phyloP scores from a whole-genome alignment of 2,888 invertebrate genomes.

The Meiosimyza decipiens region DNA sequence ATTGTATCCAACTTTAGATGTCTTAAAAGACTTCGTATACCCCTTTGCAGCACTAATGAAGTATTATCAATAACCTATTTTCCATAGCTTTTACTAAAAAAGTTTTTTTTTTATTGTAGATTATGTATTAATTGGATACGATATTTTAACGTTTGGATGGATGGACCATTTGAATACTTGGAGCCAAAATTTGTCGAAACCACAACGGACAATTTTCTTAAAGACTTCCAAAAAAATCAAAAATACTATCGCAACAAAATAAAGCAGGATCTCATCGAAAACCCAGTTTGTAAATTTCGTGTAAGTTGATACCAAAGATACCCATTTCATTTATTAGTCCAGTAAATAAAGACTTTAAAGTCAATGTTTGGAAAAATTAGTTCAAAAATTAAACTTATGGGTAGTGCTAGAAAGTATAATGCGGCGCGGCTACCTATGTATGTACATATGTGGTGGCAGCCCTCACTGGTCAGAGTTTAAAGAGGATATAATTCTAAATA shows the following conservation, averaged over 20 bases:
- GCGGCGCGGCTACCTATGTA: too few relatives aligned
- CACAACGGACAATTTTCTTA: conserved; percentile 82
- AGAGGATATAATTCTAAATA: too few relatives aligned
- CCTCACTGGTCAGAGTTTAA: too few relatives aligned
- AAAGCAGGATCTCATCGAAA: conserved; percentile 79
- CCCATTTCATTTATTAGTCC: neutral
- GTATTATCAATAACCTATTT: conserved; percentile 47
- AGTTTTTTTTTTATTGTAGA: conserved; percentile 46
- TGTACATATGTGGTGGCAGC: too few relatives aligned
- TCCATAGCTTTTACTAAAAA: neutral
- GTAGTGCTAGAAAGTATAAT: too few relatives aligned
- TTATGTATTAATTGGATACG: conserved; percentile 80
- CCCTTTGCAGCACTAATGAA: conserved; percentile 80
- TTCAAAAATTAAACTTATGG: too few relatives aligned
- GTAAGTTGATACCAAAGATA: conserved; percentile 50
- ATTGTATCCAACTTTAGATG: conserved; percentile 81
- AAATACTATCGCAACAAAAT: conserved; percentile 82
- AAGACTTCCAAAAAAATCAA: conserved; percentile 82
- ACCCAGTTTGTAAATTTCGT: conserved; percentile 66
- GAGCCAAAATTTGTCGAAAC: conserved; percentile 81
- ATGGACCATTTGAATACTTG: conserved; percentile 90
- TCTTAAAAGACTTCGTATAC: conserved; percentile 77
- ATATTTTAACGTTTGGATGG: conserved; percentile 88
- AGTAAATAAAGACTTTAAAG: too few relatives aligned
- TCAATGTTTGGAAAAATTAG: too few relatives aligned